phyloP scores from a whole-genome alignment of 1,140 invertebrate genomes.

The Cheumatopsyche charites region DNA sequence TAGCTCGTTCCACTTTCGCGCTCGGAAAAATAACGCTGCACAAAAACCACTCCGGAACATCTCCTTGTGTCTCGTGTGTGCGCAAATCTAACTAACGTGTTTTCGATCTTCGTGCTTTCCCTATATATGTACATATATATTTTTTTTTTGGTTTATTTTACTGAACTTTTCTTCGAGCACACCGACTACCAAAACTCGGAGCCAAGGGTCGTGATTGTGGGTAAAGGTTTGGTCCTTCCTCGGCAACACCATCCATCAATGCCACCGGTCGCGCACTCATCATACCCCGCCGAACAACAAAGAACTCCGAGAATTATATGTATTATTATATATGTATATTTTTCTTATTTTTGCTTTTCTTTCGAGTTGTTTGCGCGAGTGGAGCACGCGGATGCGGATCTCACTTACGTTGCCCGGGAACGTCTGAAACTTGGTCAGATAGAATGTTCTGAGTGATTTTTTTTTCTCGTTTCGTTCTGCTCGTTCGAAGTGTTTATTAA shows the following conservation, averaged over 20 bases:
- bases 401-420: neutral
- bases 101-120: conserved; percentile 3
- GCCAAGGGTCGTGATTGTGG: neutral
- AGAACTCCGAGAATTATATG: conserved; percentile 19
- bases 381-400: neutral
- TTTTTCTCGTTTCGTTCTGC: too few relatives aligned
- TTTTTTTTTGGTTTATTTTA: neutral
- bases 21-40: neutral
- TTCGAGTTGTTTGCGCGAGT: too few relatives aligned
- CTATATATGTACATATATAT: neutral
- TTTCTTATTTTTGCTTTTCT: too few relatives aligned
- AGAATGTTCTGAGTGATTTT: too few relatives aligned
- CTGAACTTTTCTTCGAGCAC: neutral
- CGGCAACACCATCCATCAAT: conserved; percentile 22
- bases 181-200: conserved; percentile 15
- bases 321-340: neutral
- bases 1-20: conserved; percentile 17
- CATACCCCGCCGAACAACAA: conserved; percentile 21
- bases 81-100: conserved; percentile 6
- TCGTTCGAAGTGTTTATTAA: too few relatives aligned
- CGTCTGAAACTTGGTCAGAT: too few relatives aligned
- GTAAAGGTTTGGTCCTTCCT: conserved; percentile 7
- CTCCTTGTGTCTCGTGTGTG: conserved; percentile 14
- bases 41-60: conserved; percentile 2
- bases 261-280: conserved; percentile 20